Evolutionary conservation across 2,113 vertebrate genomes (phyloP), one percentile per base, ranked within the genome.

Genomic region (Nannospalax galili): DNA sequence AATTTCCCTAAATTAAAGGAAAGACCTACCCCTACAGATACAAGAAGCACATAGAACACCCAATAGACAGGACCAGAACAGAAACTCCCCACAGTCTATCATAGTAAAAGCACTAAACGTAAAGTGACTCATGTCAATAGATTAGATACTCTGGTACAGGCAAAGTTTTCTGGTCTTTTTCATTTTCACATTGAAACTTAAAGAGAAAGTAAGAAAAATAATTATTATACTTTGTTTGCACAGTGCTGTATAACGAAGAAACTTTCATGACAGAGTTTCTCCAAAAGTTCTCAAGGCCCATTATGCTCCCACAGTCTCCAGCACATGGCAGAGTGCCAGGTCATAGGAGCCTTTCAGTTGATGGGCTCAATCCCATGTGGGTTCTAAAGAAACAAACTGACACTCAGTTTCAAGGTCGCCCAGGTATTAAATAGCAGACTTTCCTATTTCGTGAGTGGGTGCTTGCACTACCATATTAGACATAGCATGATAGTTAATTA

Each of bases 141-240:
- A 42, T 40, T 45, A 10, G 14, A 58, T 32, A 79, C 28, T 10
- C 32, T 17, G 48, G 7, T 32, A 56, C 17, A n/a, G 35, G 35
- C 56, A 89, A 85, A 28, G 22, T 22, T 62, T 69, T 62, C 20
- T 37, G 77, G 4, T 72, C 40, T 17, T 78, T 88, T 82, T 84
- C 42, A 80, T 60, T 88, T 37, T 42, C 3, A 86, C 16, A 24
- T 67, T 93, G 48, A 79, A 82, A 92, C 26, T 85, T 89, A 91
- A 0, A 69, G 1, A 64, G 16, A 42, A 56, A 60, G 37, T 77
- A 78, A 74, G 45, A 62, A 93, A 60, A 58, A 73, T 30, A 7
- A 81, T 42, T 20, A 30, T 2, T 67, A 88, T 10, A 62, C 2
- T 32, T 85, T 73, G 5, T 30, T 9, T 48, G 19, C 37, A 69